These are phyloP conservation scores for Oxyteleia sp. DNA, from an alignment of 2,888 invertebrate species.

Conservation along the genomic window DNA sequence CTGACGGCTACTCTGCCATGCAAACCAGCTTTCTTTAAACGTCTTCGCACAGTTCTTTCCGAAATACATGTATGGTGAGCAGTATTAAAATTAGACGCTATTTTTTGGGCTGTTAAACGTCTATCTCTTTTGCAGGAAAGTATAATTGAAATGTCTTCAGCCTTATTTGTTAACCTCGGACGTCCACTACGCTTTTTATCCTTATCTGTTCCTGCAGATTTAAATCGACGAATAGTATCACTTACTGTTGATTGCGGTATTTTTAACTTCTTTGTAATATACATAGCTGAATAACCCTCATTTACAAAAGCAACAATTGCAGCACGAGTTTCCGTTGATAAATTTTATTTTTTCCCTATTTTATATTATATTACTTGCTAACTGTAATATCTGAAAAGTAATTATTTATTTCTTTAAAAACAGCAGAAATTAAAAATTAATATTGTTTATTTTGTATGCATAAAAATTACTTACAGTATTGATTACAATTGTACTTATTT, in stretches of 20 bases:
- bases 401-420: not conserved
- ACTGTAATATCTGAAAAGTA: not conserved
- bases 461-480: not conserved
- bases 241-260: too few relatives aligned
- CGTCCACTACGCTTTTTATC: too few relatives aligned
- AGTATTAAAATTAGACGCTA: not conserved
- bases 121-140: slow-evolving; percentile 4
- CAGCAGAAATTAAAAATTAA: not conserved
- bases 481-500: not conserved
- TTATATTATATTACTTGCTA: not conserved
- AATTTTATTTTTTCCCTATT: not conserved
- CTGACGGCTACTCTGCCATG: slow-evolving; percentile 22
- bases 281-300: too few relatives aligned
- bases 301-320: not conserved
- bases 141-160: too few relatives aligned
- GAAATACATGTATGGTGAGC: slow-evolving; percentile 17
- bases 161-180: too few relatives aligned
- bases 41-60: slow-evolving; percentile 14
- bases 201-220: too few relatives aligned
- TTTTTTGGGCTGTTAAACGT: slow-evolving; percentile 11
- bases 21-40: slow-evolving; percentile 16
- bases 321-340: not conserved
- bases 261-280: too few relatives aligned
- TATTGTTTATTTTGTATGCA: not conserved
- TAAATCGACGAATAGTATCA: too few relatives aligned